Percentiles rank a stretch among this genome's conserved stretches.
These are phyloP conservation scores for Rhaphigaster nebulosa DNA, from an alignment of 2,888 invertebrate species.

Conservation along the genomic window DNA sequence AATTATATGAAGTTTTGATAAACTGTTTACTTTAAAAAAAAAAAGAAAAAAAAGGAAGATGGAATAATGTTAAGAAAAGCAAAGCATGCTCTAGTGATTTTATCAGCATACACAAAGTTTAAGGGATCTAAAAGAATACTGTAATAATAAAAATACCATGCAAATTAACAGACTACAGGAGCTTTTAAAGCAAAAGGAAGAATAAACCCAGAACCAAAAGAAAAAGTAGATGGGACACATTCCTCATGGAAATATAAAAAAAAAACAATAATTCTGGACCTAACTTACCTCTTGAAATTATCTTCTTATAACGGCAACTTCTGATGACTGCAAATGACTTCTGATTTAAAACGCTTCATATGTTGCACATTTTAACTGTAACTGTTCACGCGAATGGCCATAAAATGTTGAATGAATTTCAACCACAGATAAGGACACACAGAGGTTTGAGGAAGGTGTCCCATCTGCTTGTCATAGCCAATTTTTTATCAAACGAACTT, in stretches of 20 bases:
- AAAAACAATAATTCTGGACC: slow-evolving; percentile 61
- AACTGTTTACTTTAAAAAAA: background rate
- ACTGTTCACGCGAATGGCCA: slow-evolving; percentile 54
- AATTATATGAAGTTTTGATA: background rate
- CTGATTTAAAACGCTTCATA: slow-evolving; percentile 39
- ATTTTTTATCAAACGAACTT: slow-evolving; percentile 54
- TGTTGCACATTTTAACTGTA: slow-evolving; percentile 53
- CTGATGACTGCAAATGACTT: slow-evolving; percentile 45
- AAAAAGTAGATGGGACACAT: slow-evolving; percentile 67
- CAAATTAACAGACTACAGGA: slow-evolving; percentile 58
- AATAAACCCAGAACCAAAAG: slow-evolving; percentile 64
- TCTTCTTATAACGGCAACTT: slow-evolving; percentile 40
- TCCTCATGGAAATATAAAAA: slow-evolving; percentile 66
- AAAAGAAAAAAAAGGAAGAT: slow-evolving; percentile 10
- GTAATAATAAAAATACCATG: slow-evolving; percentile 48
- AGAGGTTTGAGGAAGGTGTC: slow-evolving; percentile 67
- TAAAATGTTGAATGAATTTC: slow-evolving; percentile 49
- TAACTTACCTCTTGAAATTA: slow-evolving; percentile 62
- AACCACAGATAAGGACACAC: slow-evolving; percentile 61
- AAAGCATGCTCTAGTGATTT: slow-evolving; percentile 52
- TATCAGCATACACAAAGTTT: slow-evolving; percentile 32
- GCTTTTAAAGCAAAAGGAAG: slow-evolving; percentile 57
- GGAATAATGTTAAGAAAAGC: slow-evolving; percentile 29
- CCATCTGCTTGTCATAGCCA: slow-evolving; percentile 66
- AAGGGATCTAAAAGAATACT: background rate